Evolutionary conservation across 2,888 invertebrate species (phyloP).

Genomic region (Nemotelus nigrinus): DNA sequence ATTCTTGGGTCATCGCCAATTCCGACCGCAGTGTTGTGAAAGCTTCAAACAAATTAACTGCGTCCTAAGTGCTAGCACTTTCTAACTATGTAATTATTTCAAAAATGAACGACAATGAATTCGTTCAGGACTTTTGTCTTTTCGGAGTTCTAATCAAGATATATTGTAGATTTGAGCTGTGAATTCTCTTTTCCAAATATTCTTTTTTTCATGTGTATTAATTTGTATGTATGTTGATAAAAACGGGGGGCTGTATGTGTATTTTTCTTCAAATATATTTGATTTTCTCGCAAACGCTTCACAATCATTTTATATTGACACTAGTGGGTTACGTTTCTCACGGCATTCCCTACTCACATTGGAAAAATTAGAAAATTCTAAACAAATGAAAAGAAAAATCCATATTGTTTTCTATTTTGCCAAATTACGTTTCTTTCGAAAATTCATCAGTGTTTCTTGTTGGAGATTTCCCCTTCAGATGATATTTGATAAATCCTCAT

Average conservation of each 20-base stretch:
- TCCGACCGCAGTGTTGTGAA: constrained; percentile 23
- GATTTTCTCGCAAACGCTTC: not conserved
- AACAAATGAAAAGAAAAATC: too few species aligned
- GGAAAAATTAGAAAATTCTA: too few species aligned
- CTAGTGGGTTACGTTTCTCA: too few species aligned
- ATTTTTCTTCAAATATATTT: not conserved
- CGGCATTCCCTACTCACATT: too few species aligned
- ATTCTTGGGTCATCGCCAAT: constrained; percentile 18
- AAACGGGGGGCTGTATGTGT: constrained; percentile 38
- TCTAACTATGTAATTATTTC: not conserved
- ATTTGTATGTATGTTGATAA: constrained; percentile 23
- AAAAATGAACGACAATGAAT: not conserved
- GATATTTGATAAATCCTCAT: constrained; percentile 17
- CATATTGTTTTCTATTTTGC: too few species aligned
- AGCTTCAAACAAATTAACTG: constrained; percentile 23
- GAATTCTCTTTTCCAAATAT: constrained; percentile 1
- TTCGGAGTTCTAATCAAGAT: not conserved
- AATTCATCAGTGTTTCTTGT: not conserved
- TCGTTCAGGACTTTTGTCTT: not conserved
- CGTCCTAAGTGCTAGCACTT: not conserved
- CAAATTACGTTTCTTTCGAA: too few species aligned
- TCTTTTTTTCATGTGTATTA: constrained; percentile 39
- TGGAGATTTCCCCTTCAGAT: constrained; percentile 20
- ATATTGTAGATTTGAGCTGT: constrained; percentile 6
- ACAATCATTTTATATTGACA: too few species aligned